Conservation (phyloP, 2,888 invertebrate species). For the Callosobruchus maculatus region DNA sequence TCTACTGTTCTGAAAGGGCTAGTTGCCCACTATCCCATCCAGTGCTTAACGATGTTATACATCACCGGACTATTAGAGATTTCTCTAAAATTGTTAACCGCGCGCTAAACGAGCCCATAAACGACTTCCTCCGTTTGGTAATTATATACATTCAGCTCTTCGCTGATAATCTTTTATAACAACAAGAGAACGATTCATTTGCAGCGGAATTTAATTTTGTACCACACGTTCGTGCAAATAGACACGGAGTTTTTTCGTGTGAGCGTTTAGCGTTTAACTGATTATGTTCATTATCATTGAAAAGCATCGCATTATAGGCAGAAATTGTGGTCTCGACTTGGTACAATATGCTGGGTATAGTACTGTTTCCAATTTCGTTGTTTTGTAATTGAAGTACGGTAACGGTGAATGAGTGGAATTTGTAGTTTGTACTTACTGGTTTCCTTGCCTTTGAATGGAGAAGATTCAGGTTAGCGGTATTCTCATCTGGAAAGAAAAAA, state of each 20-base stretch:
- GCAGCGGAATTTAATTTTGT: background rate
- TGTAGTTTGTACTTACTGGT: background rate
- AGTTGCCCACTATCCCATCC: too few relatives aligned
- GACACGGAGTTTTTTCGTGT: background rate
- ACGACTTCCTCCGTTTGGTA: conserved; percentile 1
- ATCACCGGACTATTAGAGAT: background rate
- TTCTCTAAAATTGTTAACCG: conserved; percentile 5
- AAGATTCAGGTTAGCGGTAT: background rate
- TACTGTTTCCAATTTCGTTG: background rate
- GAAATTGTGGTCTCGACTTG: background rate
- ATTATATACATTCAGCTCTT: conserved; percentile 1
- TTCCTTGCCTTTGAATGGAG: background rate
- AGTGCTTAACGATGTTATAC: background rate
- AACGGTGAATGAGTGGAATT: too few relatives aligned
- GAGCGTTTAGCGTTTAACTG: background rate
- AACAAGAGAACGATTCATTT: background rate
- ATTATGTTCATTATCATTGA: background rate
- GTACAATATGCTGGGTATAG: background rate
- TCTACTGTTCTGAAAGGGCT: too few relatives aligned
- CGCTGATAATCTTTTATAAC: background rate
- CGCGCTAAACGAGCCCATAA: conserved; percentile 4
- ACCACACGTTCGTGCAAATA: background rate
- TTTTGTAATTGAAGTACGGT: background rate
- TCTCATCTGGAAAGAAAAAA: background rate
- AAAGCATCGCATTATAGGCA: background rate